Evolutionary conservation across 2,113 vertebrate species (phyloP).

Genomic region (Loxodonta africana): DNA sequence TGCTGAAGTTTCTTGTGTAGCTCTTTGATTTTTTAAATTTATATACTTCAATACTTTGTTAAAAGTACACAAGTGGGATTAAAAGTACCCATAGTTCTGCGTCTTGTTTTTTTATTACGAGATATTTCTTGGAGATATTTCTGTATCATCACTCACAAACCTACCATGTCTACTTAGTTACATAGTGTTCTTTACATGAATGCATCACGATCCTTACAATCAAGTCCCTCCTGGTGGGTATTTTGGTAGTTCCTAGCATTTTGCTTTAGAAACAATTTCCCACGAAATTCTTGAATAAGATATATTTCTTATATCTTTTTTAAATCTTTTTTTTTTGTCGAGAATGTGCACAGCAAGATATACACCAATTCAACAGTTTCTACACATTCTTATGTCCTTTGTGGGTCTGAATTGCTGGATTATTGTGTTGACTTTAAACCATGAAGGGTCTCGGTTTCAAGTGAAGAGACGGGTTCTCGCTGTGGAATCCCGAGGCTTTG

Average conservation of each 20-base stretch:
- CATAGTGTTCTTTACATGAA: neutral
- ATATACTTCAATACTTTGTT: neutral
- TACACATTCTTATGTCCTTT: neutral
- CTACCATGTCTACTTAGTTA: neutral
- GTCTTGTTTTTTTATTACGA: neutral
- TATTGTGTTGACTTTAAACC: neutral
- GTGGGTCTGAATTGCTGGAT: neutral
- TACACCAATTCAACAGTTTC: neutral
- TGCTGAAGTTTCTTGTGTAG: neutral
- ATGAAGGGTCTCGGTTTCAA: accelerated
- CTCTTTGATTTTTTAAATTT: neutral
- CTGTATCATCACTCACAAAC: neutral
- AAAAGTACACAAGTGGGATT: neutral
- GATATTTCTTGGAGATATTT: neutral
- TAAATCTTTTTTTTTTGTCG: neutral
- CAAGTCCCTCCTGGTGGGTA: neutral
- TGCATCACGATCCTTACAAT: neutral
- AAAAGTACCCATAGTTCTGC: neutral
- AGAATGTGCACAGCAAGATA: neutral
- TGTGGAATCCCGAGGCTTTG: neutral
- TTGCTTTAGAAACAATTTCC: neutral
- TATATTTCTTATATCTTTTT: neutral
- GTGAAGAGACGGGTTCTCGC: neutral
- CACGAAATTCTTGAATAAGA: neutral
- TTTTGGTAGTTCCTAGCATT: neutral